A percentile compares a stretch with the other conserved stretches of the same genome.
These are phyloP conservation scores for Acleris laterana DNA, from an alignment of 2,888 invertebrate species.

Conservation along the genomic window DNA sequence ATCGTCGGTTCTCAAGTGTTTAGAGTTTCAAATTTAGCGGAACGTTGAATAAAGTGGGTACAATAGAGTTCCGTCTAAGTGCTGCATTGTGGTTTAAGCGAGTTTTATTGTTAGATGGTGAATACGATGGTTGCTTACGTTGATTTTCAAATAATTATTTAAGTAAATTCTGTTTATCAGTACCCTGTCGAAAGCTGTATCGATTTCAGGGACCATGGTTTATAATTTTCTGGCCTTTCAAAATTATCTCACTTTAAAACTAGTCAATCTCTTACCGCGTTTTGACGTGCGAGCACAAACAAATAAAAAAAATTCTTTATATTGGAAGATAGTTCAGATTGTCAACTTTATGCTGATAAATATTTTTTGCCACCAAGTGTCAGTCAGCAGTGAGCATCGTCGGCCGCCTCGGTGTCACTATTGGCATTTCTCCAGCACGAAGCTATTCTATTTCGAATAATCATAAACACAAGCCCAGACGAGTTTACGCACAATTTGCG, in stretches of 20 bases:
- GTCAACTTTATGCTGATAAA: neutral
- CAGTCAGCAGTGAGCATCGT: constrained; percentile 1
- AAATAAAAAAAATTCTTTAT: too few relatives aligned
- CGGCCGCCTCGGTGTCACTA: constrained; percentile 16
- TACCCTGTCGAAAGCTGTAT: too few relatives aligned
- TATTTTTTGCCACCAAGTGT: constrained; percentile 9
- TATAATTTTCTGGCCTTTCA: too few relatives aligned
- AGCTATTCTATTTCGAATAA: constrained; percentile 33
- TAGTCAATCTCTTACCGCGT: too few relatives aligned
- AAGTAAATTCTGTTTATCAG: too few relatives aligned
- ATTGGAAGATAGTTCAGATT: too few relatives aligned
- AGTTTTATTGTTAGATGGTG: constrained; percentile 11
- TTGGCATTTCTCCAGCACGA: constrained; percentile 31
- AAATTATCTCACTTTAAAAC: too few relatives aligned
- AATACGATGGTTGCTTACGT: neutral
- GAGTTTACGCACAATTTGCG: constrained; percentile 29
- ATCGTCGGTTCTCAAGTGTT: constrained; percentile 13
- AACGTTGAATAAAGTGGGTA: constrained; percentile 11
- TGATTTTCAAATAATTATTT: neutral
- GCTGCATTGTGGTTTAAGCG: constrained; percentile 15
- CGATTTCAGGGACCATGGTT: too few relatives aligned
- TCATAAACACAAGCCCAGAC: constrained; percentile 29
- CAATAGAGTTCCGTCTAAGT: constrained; percentile 2
- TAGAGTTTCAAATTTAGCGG: constrained; percentile 15
- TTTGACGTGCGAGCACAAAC: too few relatives aligned